Evolutionary conservation across 2,797 vertebrate species (phyloP).

Genomic region (Pogoniulus pusillus): DNA sequence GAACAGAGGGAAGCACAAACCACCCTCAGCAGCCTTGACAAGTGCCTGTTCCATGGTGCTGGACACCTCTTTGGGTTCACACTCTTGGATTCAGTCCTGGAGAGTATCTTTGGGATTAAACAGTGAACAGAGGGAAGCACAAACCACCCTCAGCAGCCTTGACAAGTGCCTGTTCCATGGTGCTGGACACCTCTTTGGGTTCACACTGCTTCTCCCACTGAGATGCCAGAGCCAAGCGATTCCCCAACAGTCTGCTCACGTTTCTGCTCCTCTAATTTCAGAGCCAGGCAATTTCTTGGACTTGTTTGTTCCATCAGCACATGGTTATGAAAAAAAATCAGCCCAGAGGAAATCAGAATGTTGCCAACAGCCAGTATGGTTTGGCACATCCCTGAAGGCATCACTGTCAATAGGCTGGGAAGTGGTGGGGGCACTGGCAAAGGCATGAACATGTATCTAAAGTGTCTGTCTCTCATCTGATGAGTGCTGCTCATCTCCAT

Average conservation of each 20-base stretch:
- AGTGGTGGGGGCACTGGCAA: background rate
- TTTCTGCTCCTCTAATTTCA: background rate
- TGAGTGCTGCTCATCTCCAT: background rate
- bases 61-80: background rate
- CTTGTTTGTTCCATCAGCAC: background rate
- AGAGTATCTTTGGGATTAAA: background rate
- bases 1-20: background rate
- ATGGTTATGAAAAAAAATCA: background rate
- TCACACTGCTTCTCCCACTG: background rate
- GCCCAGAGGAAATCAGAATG: background rate
- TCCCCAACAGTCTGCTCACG: background rate
- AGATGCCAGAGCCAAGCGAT: background rate
- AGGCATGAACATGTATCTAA: background rate
- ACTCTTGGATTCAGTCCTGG: too few relatives aligned
- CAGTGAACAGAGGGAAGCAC: background rate
- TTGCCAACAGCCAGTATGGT: background rate
- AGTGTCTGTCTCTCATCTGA: background rate
- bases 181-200: background rate
- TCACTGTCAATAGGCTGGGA: background rate
- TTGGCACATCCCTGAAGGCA: background rate
- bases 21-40: background rate
- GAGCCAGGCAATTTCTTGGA: background rate
- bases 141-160: background rate
- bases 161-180: background rate
- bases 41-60: background rate